Evolutionary conservation across 2,888 invertebrate species (phyloP).

Genomic region (Drepanosiphum platanoidis): DNA sequence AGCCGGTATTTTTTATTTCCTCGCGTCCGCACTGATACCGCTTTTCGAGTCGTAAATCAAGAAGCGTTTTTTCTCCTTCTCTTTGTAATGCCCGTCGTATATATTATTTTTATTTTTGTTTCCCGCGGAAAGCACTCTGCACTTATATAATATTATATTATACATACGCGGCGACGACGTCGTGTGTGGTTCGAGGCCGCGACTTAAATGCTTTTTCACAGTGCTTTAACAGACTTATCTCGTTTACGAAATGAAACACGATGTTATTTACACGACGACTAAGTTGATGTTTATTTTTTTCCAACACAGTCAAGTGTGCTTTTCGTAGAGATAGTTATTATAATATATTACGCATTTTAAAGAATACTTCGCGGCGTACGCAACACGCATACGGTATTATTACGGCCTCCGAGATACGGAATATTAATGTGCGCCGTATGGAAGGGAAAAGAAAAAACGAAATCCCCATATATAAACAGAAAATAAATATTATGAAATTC

Average conservation of each 20-base stretch:
- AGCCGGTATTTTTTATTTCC: neutral
- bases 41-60: slow-evolving; percentile 9
- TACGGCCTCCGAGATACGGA: neutral
- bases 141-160: slow-evolving; percentile 1
- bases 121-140: neutral
- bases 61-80: neutral
- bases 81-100: neutral
- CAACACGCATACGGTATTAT: neutral
- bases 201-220: neutral
- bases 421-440: neutral
- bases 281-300: neutral
- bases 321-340: neutral
- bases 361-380: neutral
- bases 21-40: neutral
- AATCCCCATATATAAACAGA: neutral
- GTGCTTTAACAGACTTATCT: neutral
- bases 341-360: neutral
- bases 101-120: neutral
- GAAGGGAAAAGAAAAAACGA: too few relatives aligned
- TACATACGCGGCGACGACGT: neutral
- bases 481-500: neutral
- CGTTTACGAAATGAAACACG: neutral
- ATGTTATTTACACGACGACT: neutral
- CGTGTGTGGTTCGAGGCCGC: neutral
- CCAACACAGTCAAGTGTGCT: neutral